These are phyloP conservation scores for Trissolcus basalis DNA, from an alignment of 1,140 invertebrate genomes.

Conservation along the genomic window DNA sequence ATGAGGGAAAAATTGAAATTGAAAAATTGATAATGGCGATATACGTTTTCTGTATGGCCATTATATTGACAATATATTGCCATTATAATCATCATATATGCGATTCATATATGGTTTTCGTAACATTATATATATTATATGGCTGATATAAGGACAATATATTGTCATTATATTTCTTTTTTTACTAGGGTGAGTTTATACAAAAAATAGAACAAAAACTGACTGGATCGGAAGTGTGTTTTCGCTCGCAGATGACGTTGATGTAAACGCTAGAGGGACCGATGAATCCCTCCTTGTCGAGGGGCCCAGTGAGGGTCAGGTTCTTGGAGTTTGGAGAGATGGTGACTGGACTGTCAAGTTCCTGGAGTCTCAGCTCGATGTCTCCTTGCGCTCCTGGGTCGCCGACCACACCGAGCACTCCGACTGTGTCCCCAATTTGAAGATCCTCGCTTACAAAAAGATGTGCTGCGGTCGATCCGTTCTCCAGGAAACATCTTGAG, in stretches of 20 bases:
- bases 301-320: constrained; percentile 83
- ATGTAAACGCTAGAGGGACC: constrained; percentile 90
- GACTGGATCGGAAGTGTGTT: constrained; percentile 86
- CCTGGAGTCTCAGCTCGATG: constrained; percentile 86
- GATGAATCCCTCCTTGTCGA: constrained; percentile 90
- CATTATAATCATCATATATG: too few relatives aligned
- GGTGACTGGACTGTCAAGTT: constrained; percentile 85
- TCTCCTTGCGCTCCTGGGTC: constrained; percentile 84
- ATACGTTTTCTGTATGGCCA: too few relatives aligned
- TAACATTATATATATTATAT: too few relatives aligned
- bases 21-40: too few relatives aligned
- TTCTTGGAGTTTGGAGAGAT: constrained; percentile 87
- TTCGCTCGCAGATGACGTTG: constrained; percentile 88
- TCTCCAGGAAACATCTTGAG: constrained; percentile 91
- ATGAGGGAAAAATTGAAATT: too few relatives aligned
- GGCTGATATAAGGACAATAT: too few relatives aligned
- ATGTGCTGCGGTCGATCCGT: constrained; percentile 91
- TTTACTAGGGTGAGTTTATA: too few relatives aligned
- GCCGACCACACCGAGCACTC: constrained; percentile 86
- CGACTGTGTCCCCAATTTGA: constrained; percentile 85
- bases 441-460: constrained; percentile 92
- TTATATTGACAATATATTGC: too few relatives aligned
- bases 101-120: too few relatives aligned
- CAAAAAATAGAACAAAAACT: too few relatives aligned
- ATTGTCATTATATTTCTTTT: too few relatives aligned